Base-by-base conservation (phyloP, 2,888 invertebrate species). In the Cosmopolites sordidus region DNA sequence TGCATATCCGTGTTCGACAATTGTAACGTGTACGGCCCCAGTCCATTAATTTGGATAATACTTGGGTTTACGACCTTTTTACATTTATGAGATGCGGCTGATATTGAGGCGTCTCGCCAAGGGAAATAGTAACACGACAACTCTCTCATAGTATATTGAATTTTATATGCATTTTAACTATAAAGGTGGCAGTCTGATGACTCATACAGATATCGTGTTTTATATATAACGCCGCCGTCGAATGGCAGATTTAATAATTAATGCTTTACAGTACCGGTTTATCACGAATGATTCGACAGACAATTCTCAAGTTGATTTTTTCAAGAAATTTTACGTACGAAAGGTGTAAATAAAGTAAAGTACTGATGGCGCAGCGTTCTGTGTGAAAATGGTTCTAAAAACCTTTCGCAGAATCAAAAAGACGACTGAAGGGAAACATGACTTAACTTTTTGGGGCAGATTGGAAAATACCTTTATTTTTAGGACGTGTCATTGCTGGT, bases 1-100 rank as follows among this genome's bases (percentile, higher is more conserved):
- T 70, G 66, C 62, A 68, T 69, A 68, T 71, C 69, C 70, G 66
- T 66, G 67, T 70, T 69, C 67, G 67, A 70, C 71, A 71, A 70
- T 69, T 70, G 69, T 69, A 68, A 69, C 69, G 67, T 40, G 17
- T 40, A 14, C 14, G 17, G 62, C 61, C 65, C 64, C 63, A 68
- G 66, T 66, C 66, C 67, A 69, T 69, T 69, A 69, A 69, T 69
- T 68, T 66, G 62, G 64, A 67, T 66, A 68, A 64, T 61, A 63
- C 62, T 59, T 60, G 60, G 60, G 61, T 67, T 68, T 69, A 66
- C 61, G 64, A 65, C 62, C 63, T 60, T 63, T 60, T 63, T 61
- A 61, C 62, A 62, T 61, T 65, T 64, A 60, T 66, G 56, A 51
- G 51, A 51, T 56, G 56, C 55, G 56, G 47, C 38, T 40, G 51